Percentiles rank a stretch among this genome's conserved stretches.
Evolutionary conservation across 1,140 invertebrate genomes (phyloP).

Genomic region (Cepaea nemoralis): DNA sequence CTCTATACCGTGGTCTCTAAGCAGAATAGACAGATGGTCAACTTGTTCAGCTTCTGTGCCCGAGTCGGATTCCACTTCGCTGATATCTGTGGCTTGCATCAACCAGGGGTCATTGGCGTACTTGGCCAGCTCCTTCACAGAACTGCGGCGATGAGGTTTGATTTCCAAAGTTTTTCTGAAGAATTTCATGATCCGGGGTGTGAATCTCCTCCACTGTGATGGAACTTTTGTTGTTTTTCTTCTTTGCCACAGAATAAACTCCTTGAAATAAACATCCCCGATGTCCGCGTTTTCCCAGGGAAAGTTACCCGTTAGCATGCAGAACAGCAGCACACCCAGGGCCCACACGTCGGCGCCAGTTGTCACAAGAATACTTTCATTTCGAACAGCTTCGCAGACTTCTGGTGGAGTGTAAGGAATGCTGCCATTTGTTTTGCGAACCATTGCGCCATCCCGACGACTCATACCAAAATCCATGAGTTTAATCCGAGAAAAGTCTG

Average conservation of each 20-base stretch:
- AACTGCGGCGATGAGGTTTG: constrained; percentile 81
- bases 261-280: constrained; percentile 76
- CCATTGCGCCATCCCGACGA: constrained; percentile 79
- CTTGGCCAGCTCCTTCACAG: constrained; percentile 82
- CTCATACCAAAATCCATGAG: constrained; percentile 95
- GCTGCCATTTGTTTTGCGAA: constrained; percentile 80
- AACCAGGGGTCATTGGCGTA: constrained; percentile 83
- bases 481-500: constrained; percentile 91
- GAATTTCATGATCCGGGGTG: constrained; percentile 77
- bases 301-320: constrained; percentile 91
- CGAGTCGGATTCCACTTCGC: constrained; percentile 52
- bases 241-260: constrained; percentile 81
- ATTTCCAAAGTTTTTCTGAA: constrained; percentile 82
- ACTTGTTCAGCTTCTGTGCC: constrained; percentile 72
- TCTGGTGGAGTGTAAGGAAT: constrained; percentile 93
- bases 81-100: constrained; percentile 47
- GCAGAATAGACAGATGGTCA: constrained; percentile 76
- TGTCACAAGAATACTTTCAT: constrained; percentile 81
- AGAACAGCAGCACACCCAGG: constrained; percentile 93
- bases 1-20: constrained; percentile 80
- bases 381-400: constrained; percentile 85
- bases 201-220: constrained; percentile 71
- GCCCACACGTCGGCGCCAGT: constrained; percentile 94
- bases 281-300: constrained; percentile 94
- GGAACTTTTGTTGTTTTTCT: constrained; percentile 80